A percentile compares a stretch with the other conserved stretches of the same genome.
These are phyloP conservation scores for Diadegma fenestrale DNA, from an alignment of 2,888 invertebrate genomes.

Conservation along the genomic window DNA sequence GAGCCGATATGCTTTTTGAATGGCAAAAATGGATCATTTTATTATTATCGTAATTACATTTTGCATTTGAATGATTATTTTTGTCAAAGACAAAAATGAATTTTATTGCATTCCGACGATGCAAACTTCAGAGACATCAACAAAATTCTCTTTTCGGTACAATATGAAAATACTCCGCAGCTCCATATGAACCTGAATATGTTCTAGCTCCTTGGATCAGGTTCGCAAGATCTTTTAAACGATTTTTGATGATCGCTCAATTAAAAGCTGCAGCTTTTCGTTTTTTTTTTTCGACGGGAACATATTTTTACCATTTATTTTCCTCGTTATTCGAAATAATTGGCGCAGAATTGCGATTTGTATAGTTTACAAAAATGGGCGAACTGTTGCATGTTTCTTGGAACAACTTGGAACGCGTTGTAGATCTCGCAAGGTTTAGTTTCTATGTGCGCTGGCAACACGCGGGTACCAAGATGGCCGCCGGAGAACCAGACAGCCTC, in stretches of 20 bases:
- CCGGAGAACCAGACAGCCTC: conserved; percentile 72
- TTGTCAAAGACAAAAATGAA: too few relatives aligned
- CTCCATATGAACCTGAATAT: neutral
- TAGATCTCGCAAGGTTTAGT: conserved; percentile 5
- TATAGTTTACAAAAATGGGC: neutral
- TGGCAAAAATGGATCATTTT: too few relatives aligned
- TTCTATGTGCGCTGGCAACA: conserved; percentile 67
- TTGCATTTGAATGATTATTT: too few relatives aligned
- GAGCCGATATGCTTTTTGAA: too few relatives aligned
- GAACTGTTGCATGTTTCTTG: neutral
- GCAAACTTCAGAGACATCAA: too few relatives aligned
- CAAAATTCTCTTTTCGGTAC: too few relatives aligned
- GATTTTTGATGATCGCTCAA: neutral
- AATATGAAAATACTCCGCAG: neutral
- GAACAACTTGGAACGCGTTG: neutral
- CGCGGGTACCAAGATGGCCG: conserved; percentile 81
- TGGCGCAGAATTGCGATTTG: neutral
- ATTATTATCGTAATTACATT: too few relatives aligned
- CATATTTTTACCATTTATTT: neutral
- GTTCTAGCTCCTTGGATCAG: neutral
- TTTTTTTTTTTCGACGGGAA: neutral
- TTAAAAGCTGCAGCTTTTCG: neutral
- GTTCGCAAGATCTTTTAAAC: neutral
- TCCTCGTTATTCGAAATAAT: neutral
- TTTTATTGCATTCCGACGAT: too few relatives aligned